Evolutionary conservation across 2,888 invertebrate species (phyloP).

Genomic region (Clanis bilineata): DNA sequence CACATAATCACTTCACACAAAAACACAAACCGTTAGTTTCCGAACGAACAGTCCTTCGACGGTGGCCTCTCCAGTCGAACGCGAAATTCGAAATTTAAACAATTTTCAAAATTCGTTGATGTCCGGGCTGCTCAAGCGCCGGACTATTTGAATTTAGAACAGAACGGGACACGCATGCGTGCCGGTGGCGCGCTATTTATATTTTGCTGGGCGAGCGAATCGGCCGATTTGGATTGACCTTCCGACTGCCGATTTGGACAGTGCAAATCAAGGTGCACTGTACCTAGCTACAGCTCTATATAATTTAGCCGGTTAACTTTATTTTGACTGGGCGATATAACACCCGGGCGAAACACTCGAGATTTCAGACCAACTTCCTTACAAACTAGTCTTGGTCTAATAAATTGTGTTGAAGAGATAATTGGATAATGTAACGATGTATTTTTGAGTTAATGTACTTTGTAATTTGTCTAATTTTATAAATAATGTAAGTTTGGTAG

Average conservation of each 20-base stretch:
- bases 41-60: constrained; percentile 13
- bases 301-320: constrained; percentile 29
- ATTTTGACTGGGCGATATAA: constrained; percentile 8
- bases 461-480: neutral
- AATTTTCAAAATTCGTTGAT: constrained; percentile 44
- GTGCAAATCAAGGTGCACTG: constrained; percentile 21
- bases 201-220: constrained; percentile 61
- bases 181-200: constrained; percentile 59
- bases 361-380: neutral
- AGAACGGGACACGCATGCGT: constrained; percentile 51
- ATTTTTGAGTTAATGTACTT: neutral
- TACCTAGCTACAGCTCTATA: constrained; percentile 37
- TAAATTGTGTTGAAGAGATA: neutral
- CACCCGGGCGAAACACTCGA: constrained; percentile 4
- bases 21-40: constrained; percentile 30
- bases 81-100: constrained; percentile 39
- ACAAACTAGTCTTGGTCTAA: neutral
- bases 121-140: constrained; percentile 68
- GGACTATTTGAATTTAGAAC: constrained; percentile 68
- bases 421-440: neutral
- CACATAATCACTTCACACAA: constrained; percentile 68
- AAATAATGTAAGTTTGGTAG: neutral
- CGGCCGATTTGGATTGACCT: constrained; percentile 43
- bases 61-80: constrained; percentile 75
- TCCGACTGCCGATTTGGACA: constrained; percentile 19